Base-by-base conservation (phyloP, 2,113 vertebrate genomes). In the Scartelaos histophorus region DNA sequence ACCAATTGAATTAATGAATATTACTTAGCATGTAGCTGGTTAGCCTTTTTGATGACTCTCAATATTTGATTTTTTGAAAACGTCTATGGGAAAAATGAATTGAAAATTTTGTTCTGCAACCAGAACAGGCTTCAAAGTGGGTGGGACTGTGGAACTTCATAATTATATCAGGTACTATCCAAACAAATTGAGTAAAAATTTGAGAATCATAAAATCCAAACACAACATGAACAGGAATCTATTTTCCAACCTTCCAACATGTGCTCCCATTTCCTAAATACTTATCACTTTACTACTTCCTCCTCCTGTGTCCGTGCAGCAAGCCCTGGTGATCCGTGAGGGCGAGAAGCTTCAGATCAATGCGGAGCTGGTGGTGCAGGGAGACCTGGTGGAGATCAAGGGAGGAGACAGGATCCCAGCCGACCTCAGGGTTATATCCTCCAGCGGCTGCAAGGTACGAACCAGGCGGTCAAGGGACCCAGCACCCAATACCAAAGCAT, bases 321-420 rank as follows among this genome's bases (percentile, higher is more conserved):
- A 97, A 97, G 96, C 96, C 1, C 87, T 96, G 0, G 96, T 97
- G 84, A 94, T 98, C 83, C 93, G 96, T 12, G 95, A 96, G 0
- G 95, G 96, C 1, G 92, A 95, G 87, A 97, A 96, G 85, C 87
- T 94, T 72, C 94, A 97, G 85, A 94, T 97, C 88, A 95, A 97
- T 0, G 96, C 96, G 0, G 95, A 95, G 75, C 90, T 94, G 70
- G 87, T 98, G 69, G 96, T 97, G 86, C 92, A 93, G 35, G 96
- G 96, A 0, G 96, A 97, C 73, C 88, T 98, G 83, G 96, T 98
- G 83, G 96, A 98, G 93, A 95, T 98, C 92, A 97, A 96, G 80
- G 96, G 96, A 0, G 96, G 96, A 1, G 96, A 98, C 78, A 91
- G 95, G 0, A 93, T 95, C 69, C 96, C 96, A 0, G 96, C 96